Evolutionary conservation across 2,113 vertebrate species (phyloP).

Genomic region (Chaetodon auriga): DNA sequence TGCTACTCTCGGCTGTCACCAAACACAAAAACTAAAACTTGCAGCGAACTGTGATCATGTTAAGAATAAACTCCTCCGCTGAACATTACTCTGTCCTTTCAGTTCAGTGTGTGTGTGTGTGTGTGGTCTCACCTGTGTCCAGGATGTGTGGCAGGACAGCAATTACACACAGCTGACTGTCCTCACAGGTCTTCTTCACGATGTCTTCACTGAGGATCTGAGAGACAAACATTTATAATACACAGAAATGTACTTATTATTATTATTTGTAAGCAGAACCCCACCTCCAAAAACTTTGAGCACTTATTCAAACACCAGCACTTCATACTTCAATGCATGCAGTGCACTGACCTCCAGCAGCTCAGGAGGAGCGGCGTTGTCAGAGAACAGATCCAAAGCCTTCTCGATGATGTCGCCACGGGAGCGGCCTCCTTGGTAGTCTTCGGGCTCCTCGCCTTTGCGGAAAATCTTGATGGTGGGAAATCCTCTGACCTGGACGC

Average conservation of each 20-base stretch:
- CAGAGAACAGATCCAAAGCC: slow-evolving; percentile 94
- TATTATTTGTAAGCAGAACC: no score
- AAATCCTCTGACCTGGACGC: slow-evolving; percentile 91
- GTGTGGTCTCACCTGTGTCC: slow-evolving; percentile 89
- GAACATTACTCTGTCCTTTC: not conserved
- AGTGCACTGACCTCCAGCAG: slow-evolving; percentile 88
- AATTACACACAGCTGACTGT: slow-evolving; percentile 94
- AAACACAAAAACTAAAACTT: not conserved
- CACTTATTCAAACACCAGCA: not conserved
- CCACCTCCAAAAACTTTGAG: not conserved
- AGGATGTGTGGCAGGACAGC: slow-evolving; percentile 95
- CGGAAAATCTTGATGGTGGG: slow-evolving; percentile 98
- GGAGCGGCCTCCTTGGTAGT: slow-evolving; percentile 93
- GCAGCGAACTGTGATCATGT: not conserved
- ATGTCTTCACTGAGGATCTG: slow-evolving; percentile 90
- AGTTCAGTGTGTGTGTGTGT: no score
- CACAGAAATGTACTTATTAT: not conserved
- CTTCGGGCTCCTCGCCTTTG: slow-evolving; percentile 93
- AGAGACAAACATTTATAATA: slow-evolving; percentile 46
- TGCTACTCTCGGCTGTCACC: not conserved
- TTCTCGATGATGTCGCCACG: slow-evolving; percentile 89
- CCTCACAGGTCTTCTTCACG: slow-evolving; percentile 92
- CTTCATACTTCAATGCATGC: not conserved
- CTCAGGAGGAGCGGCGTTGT: slow-evolving; percentile 91
- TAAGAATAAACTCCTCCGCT: not conserved